A percentile compares a stretch with the other conserved stretches of the same genome.
Evolutionary conservation across 2,888 invertebrate species (phyloP).

Genomic region (Andrena trimmerana): DNA sequence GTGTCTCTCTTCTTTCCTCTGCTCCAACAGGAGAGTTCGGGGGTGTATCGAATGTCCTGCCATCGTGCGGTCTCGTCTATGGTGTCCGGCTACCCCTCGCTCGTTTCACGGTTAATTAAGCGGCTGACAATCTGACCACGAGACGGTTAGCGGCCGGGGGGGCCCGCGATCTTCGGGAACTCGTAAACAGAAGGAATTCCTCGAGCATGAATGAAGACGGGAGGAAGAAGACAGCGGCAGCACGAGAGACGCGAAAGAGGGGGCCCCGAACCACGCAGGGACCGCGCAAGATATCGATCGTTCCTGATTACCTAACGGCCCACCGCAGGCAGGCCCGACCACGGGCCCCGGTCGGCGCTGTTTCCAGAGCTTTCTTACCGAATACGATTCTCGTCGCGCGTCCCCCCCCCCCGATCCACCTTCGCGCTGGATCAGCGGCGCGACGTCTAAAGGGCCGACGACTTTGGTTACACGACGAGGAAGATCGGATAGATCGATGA

Average conservation of each 20-base stretch:
- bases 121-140: constrained; percentile 84
- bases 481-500: constrained; percentile 62
- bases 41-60: constrained; percentile 85
- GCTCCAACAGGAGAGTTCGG: constrained; percentile 62
- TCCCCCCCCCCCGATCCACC: constrained; percentile 6
- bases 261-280: neutral
- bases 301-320: constrained; percentile 63
- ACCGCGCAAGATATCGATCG: constrained; percentile 70
- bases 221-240: constrained; percentile 27
- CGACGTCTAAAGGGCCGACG: constrained; percentile 41
- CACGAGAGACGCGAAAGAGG: constrained; percentile 8
- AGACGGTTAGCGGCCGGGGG: constrained; percentile 81
- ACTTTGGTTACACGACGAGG: constrained; percentile 55
- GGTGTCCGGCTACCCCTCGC: constrained; percentile 83
- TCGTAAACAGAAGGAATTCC: constrained; percentile 81
- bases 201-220: constrained; percentile 81
- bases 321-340: constrained; percentile 53
- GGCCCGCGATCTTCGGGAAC: constrained; percentile 75
- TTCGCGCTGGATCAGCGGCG: constrained; percentile 42
- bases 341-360: constrained; percentile 46
- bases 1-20: constrained; percentile 26
- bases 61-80: constrained; percentile 82
- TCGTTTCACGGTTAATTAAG: constrained; percentile 85
- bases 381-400: constrained; percentile 48
- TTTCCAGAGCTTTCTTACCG: constrained; percentile 55